Evolutionary conservation across 2,888 invertebrate species (phyloP).

Genomic region (Leptinotarsa juncta): DNA sequence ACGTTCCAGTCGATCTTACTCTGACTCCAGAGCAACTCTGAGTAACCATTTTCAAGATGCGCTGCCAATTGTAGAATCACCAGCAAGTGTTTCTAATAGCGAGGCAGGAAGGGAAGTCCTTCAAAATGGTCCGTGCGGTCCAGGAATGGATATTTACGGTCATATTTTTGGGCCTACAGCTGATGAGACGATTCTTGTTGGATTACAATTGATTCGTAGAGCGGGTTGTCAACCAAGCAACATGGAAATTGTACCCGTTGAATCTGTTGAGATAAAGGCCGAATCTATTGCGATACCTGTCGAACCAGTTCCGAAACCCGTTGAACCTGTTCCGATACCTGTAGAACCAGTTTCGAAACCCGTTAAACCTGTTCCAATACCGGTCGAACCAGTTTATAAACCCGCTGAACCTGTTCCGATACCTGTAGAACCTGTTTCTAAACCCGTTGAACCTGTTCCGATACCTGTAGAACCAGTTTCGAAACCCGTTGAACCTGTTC

Average conservation of each 20-base stretch:
- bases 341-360: too few relatives aligned
- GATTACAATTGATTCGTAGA: slow-evolving; percentile 54
- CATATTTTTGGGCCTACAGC: slow-evolving; percentile 58
- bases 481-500: too few relatives aligned
- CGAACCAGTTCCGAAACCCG: too few relatives aligned
- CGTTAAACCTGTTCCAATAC: too few relatives aligned
- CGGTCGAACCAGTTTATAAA: too few relatives aligned
- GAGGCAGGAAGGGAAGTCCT: background rate
- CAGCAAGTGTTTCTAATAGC: background rate
- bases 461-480: too few relatives aligned
- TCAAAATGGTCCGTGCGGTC: slow-evolving; percentile 25
- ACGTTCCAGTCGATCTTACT: slow-evolving; percentile 8
- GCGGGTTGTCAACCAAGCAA: background rate
- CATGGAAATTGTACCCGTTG: background rate
- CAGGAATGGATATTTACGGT: slow-evolving; percentile 41
- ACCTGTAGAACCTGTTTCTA: too few relatives aligned
- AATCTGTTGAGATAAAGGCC: background rate
- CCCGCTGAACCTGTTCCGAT: too few relatives aligned
- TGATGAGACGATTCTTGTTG: slow-evolving; percentile 59
- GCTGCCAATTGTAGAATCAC: slow-evolving; percentile 15
- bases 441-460: too few relatives aligned
- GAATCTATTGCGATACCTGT: too few relatives aligned
- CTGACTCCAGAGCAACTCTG: slow-evolving; percentile 10
- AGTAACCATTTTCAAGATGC: background rate
- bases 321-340: too few relatives aligned